Evolutionary conservation across 1,140 invertebrate species (phyloP).

Genomic region (Mactra quadrangularis): DNA sequence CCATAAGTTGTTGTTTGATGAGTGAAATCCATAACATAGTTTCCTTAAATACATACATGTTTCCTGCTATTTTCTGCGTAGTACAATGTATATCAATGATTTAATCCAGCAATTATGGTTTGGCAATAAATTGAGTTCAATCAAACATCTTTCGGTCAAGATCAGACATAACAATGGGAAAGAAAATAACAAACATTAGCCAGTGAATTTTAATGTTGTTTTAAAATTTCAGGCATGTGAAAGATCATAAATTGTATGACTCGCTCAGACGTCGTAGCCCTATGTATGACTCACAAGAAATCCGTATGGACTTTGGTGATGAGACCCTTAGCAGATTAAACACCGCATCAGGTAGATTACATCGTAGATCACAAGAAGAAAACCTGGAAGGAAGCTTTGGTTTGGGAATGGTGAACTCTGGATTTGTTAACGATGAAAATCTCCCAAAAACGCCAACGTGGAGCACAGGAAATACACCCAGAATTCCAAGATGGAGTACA

Average conservation of each 20-base stretch:
- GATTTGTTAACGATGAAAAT: conserved; percentile 18
- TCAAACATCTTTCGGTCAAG: no score
- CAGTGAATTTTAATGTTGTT: no score
- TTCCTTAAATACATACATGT: no score
- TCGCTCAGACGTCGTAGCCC: conserved; percentile 37
- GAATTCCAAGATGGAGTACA: conserved; percentile 54
- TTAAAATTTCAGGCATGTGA: conserved; percentile 46
- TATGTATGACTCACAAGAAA: conserved; percentile 47
- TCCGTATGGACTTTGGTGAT: conserved; percentile 42
- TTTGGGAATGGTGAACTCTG: conserved; percentile 35
- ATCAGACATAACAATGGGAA: no score
- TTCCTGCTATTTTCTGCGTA: no score
- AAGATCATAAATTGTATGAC: conserved; percentile 23
- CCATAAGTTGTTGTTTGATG: no score
- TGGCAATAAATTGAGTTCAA: no score
- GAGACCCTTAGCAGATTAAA: conserved; percentile 21
- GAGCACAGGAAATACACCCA: conserved; percentile 46
- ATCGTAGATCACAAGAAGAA: background rate
- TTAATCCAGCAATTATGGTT: no score
- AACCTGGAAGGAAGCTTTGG: conserved; percentile 52
- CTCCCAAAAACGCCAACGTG: conserved; percentile 36
- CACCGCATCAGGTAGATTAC: background rate
- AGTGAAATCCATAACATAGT: no score
- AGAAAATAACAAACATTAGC: no score
- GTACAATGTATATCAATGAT: no score